Conservation (phyloP, 2,888 invertebrate genomes). For the Eulithis testata region DNA sequence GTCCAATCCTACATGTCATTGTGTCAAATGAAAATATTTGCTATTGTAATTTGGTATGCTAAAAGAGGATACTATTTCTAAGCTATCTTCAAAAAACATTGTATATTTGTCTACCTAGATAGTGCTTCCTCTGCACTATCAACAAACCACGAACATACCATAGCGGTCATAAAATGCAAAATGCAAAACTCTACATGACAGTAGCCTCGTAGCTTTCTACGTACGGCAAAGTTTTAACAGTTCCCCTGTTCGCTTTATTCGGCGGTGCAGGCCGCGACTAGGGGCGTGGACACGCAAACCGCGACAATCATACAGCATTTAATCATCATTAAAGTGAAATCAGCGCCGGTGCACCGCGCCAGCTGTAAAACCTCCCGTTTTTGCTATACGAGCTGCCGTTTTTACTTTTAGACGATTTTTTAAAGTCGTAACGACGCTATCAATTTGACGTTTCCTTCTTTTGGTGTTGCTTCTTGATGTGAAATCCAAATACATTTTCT, state of each 20-base stretch:
- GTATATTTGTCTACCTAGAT: too few species aligned
- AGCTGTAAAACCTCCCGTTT: slow-evolving; percentile 66
- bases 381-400: slow-evolving; percentile 43
- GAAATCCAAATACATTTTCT: background rate
- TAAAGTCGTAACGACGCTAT: slow-evolving; percentile 47
- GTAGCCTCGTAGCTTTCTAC: slow-evolving; percentile 27
- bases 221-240: slow-evolving; percentile 34
- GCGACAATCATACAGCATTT: slow-evolving; percentile 79
- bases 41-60: too few species aligned
- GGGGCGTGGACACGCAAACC: slow-evolving; percentile 58
- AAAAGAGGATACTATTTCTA: too few species aligned
- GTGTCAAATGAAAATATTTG: too few species aligned
- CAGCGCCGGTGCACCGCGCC: slow-evolving; percentile 57
- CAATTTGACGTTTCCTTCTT: slow-evolving; percentile 31
- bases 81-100: too few species aligned
- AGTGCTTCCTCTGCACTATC: background rate
- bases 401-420: slow-evolving; percentile 60
- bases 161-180: slow-evolving; percentile 30
- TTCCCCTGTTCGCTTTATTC: slow-evolving; percentile 33
- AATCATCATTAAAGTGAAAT: slow-evolving; percentile 83
- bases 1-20: too few species aligned
- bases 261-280: slow-evolving; percentile 37
- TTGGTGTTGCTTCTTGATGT: slow-evolving; percentile 21
- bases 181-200: slow-evolving; percentile 35
- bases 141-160: slow-evolving; percentile 11